These are phyloP conservation scores for Hyposoter didymator DNA, from an alignment of 2,888 invertebrate genomes.

Conservation along the genomic window DNA sequence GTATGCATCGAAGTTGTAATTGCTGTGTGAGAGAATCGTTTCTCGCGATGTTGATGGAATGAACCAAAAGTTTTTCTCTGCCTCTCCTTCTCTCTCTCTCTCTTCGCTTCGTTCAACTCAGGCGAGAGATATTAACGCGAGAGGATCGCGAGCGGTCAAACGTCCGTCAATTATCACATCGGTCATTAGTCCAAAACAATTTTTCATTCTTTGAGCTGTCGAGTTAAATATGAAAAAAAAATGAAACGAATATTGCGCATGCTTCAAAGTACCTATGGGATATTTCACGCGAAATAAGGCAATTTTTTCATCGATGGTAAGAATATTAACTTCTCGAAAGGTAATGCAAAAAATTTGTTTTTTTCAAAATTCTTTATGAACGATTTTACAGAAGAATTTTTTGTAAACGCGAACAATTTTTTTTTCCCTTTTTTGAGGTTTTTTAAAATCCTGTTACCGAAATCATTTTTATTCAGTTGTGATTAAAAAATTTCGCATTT, in stretches of 20 bases:
- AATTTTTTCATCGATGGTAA: not conserved
- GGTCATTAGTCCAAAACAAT: slow-evolving; percentile 63
- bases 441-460: not conserved
- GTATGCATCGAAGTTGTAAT: slow-evolving; percentile 66
- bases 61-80: slow-evolving; percentile 27
- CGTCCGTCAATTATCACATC: slow-evolving; percentile 68
- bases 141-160: slow-evolving; percentile 58
- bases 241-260: slow-evolving; percentile 37
- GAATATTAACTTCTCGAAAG: not conserved
- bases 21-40: slow-evolving; percentile 47
- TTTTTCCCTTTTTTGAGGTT: not conserved
- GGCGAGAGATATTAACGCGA: slow-evolving; percentile 62
- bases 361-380: not conserved
- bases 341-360: not conserved
- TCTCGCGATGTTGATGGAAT: slow-evolving; percentile 28
- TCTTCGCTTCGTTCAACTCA: slow-evolving; percentile 1
- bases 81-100: slow-evolving; percentile 34
- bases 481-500: not conserved
- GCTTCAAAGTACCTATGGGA: slow-evolving; percentile 11
- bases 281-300: slow-evolving; percentile 14
- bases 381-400: not conserved
- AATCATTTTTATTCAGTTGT: no score
- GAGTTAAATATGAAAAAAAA: slow-evolving; percentile 31
- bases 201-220: slow-evolving; percentile 59
- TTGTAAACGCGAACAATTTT: no score